These are phyloP conservation scores for Protonibea diacanthus DNA, from an alignment of 2,797 vertebrate species.

Conservation along the genomic window DNA sequence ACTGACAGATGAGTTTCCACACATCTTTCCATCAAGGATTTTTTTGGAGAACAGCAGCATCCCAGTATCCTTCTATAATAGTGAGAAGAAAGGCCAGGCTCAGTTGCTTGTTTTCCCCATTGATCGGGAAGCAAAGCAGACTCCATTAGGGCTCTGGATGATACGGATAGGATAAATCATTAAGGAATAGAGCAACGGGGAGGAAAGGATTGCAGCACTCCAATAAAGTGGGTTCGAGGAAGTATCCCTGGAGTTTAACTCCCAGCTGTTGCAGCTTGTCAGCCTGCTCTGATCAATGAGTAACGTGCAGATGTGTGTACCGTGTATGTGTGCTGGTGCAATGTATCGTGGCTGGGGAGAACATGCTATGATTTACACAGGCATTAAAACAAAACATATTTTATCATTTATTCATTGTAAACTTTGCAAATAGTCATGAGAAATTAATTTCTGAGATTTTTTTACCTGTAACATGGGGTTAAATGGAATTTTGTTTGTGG, in stretches of 20 bases:
- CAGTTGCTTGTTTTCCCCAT: conserved; percentile 51
- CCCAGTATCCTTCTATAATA: conserved; percentile 16
- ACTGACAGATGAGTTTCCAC: conserved; percentile 58
- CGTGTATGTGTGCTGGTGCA: no score
- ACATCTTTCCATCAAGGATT: conserved; percentile 45
- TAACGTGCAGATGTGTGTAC: not conserved
- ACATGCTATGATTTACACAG: not conserved
- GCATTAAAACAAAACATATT: not conserved
- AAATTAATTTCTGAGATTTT: not conserved
- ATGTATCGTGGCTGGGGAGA: not conserved
- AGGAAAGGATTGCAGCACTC: conserved; percentile 34
- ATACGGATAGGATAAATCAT: conserved; percentile 57
- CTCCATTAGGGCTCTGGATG: conserved; percentile 59
- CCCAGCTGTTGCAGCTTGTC: conserved; percentile 42
- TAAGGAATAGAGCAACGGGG: conserved; percentile 44
- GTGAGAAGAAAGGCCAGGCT: conserved; percentile 47
- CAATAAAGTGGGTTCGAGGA: conserved; percentile 68
- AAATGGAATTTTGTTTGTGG: not conserved
- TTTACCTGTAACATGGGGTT: not conserved
- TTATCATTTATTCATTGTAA: not conserved
- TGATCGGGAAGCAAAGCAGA: conserved; percentile 67
- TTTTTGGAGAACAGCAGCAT: conserved; percentile 22
- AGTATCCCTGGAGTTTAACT: conserved; percentile 60
- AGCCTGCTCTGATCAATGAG: conserved; percentile 49
- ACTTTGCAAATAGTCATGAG: not conserved